Evolutionary conservation across 2,113 vertebrate genomes (phyloP).

Genomic region (Nibea albiflora): DNA sequence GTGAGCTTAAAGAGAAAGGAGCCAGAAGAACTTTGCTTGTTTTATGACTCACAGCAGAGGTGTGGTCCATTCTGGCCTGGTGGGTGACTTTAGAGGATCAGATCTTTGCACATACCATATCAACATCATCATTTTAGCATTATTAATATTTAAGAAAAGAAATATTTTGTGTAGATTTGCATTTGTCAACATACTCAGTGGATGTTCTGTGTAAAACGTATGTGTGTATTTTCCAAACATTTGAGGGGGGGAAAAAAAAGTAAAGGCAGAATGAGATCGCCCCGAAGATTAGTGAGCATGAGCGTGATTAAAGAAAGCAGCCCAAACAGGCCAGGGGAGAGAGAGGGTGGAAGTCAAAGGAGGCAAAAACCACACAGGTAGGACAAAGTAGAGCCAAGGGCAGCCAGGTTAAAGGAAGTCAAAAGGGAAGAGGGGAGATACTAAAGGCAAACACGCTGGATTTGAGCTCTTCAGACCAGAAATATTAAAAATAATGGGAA

Average conservation of each 20-base stretch:
- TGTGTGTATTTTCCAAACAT: conserved; percentile 71
- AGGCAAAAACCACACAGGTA: conserved; percentile 65
- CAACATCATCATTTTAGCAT: not conserved
- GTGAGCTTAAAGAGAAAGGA: not conserved
- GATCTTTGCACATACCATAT: not conserved
- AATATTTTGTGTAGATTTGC: not conserved
- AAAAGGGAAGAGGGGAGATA: conserved; percentile 22
- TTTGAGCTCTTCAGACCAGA: conserved; percentile 39
- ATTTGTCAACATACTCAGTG: not conserved
- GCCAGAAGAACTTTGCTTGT: not conserved
- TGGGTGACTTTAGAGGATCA: not conserved
- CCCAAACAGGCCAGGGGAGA: conserved; percentile 54
- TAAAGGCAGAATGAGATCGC: not conserved
- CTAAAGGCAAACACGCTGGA: conserved; percentile 29
- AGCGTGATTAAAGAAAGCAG: conserved; percentile 36
- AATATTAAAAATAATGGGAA: not conserved
- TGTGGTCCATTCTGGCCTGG: not conserved
- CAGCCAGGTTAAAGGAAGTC: conserved; percentile 34
- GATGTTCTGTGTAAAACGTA: not conserved
- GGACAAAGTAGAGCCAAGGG: conserved; percentile 41
- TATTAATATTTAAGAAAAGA: not conserved
- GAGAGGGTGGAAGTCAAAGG: conserved; percentile 80
- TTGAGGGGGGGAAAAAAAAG: conserved; percentile 33
- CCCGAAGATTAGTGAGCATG: conserved; percentile 16
- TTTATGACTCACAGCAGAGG: conserved; percentile 36